These are phyloP conservation scores for Dascyllus trimaculatus DNA, from an alignment of 2,113 vertebrate species.

Conservation along the genomic window DNA sequence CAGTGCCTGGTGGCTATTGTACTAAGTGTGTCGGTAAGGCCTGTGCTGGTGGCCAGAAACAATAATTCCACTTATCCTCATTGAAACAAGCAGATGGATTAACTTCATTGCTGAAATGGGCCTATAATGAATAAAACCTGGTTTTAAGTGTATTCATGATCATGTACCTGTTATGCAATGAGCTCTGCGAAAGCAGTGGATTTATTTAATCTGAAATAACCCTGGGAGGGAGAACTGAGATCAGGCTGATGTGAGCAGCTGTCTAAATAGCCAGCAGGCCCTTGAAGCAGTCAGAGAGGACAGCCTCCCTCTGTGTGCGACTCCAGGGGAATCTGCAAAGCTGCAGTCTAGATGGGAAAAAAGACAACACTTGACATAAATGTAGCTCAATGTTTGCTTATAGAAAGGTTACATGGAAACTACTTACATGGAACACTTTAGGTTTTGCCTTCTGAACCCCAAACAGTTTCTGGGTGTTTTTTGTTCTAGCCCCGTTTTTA, in stretches of 20 bases:
- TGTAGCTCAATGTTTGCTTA: background rate
- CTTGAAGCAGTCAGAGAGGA: slow-evolving; percentile 46
- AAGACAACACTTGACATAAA: background rate
- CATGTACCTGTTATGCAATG: slow-evolving; percentile 73
- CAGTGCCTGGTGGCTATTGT: slow-evolving; percentile 76
- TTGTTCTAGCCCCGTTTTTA: too few species aligned
- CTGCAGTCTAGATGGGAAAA: slow-evolving; percentile 41
- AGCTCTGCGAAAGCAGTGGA: slow-evolving; percentile 49
- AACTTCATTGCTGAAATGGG: slow-evolving; percentile 36
- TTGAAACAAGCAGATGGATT: slow-evolving; percentile 58
- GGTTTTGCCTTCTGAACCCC: too few species aligned
- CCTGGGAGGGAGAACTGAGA: slow-evolving; percentile 29
- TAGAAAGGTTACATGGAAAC: background rate
- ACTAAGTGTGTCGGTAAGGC: slow-evolving; percentile 48
- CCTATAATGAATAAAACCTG: slow-evolving; percentile 32
- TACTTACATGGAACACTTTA: background rate
- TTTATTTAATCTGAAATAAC: slow-evolving; percentile 70
- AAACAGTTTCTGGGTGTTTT: too few species aligned
- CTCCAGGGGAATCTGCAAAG: slow-evolving; percentile 43
- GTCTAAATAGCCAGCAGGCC: slow-evolving; percentile 72
- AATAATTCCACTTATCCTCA: slow-evolving; percentile 61
- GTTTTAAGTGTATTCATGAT: slow-evolving; percentile 24
- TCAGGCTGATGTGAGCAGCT: slow-evolving; percentile 70
- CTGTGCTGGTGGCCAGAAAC: slow-evolving; percentile 42
- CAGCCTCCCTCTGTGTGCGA: slow-evolving; percentile 54